Evolutionary conservation across 2,888 invertebrate species (phyloP).

Genomic region (Cephus rjabovi): DNA sequence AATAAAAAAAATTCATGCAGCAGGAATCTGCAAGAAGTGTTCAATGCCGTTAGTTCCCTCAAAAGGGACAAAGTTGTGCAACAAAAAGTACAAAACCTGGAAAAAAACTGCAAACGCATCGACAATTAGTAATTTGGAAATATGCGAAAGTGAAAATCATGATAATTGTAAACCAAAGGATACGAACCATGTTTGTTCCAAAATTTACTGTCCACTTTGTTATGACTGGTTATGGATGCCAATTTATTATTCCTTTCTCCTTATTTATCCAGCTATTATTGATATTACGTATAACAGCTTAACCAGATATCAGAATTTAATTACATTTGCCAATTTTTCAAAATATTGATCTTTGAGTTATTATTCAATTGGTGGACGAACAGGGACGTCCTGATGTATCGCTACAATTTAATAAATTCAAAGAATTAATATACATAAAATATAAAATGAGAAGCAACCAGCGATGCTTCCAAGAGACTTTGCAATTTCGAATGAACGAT

Average conservation of each 20-base stretch:
- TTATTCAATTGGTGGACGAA: neutral
- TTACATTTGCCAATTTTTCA: neutral
- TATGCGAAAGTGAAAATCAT: neutral
- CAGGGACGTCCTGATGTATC: neutral
- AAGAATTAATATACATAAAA: neutral
- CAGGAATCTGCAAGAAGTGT: neutral
- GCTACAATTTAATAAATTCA: neutral
- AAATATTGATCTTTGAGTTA: neutral
- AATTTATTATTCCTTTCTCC: slow-evolving; percentile 13
- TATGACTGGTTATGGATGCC: slow-evolving; percentile 31
- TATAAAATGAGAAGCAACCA: neutral
- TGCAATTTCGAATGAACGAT: neutral
- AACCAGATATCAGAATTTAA: neutral
- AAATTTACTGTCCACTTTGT: slow-evolving; percentile 26
- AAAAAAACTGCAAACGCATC: slow-evolving; percentile 14
- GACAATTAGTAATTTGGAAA: neutral
- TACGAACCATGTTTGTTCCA: slow-evolving; percentile 24
- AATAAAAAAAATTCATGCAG: neutral
- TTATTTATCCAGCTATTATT: slow-evolving; percentile 1
- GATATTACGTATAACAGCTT: neutral
- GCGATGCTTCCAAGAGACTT: neutral
- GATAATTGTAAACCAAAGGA: neutral
- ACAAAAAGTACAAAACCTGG: neutral
- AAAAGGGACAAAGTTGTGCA: neutral
- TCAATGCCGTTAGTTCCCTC: neutral